These are phyloP conservation scores for Cosmopolites sordidus DNA, from an alignment of 2,888 invertebrate genomes.

Conservation along the genomic window DNA sequence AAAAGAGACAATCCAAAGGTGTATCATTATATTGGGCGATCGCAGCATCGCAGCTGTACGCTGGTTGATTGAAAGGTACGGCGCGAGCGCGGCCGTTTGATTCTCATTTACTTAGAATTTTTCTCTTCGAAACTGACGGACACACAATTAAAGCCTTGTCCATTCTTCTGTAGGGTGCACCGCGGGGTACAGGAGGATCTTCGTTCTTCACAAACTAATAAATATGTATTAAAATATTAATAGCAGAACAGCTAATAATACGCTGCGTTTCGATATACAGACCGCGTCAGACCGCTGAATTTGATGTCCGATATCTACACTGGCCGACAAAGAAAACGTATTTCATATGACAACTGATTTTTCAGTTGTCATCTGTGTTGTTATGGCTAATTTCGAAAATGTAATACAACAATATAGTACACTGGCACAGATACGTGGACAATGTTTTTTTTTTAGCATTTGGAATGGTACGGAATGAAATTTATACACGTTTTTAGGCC, in stretches of 20 bases:
- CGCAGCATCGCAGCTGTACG: no score
- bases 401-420: no score
- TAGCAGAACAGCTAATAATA: constrained; percentile 41
- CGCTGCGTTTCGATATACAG: constrained; percentile 40
- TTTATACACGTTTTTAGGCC: no score
- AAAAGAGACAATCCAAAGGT: no score
- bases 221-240: constrained; percentile 45
- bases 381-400: no score
- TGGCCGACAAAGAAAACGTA: neutral
- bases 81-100: constrained; percentile 14
- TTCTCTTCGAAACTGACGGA: constrained; percentile 25
- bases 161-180: constrained; percentile 22
- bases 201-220: constrained; percentile 37
- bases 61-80: no score
- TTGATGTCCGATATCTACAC: constrained; percentile 32
- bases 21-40: no score
- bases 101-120: constrained; percentile 26
- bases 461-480: no score
- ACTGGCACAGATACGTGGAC: no score
- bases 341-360: no score
- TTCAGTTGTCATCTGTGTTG: no score
- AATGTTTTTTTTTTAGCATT: no score
- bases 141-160: constrained; percentile 28
- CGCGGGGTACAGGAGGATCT: constrained; percentile 12
- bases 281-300: constrained; percentile 37